Conservation (phyloP, 2,797 vertebrate genomes). For the Eleutherodactylus coqui region DNA sequence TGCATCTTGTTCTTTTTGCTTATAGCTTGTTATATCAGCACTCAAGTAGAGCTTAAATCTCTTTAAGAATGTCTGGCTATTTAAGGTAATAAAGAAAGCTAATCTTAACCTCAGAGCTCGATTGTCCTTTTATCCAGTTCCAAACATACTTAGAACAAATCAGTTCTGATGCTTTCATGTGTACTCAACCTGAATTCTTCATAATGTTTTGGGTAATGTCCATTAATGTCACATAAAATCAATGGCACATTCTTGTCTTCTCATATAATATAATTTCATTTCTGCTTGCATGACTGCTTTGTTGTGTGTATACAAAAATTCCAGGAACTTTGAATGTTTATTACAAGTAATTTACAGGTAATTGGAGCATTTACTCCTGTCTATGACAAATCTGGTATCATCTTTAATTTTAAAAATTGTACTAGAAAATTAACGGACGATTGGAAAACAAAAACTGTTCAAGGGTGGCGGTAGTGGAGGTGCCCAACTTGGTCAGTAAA, state of each 20-base stretch:
- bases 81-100: slow-evolving; percentile 55
- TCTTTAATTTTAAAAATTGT: slow-evolving; percentile 1
- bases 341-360: background rate
- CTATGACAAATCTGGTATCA: background rate
- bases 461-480: background rate
- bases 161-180: slow-evolving; percentile 53
- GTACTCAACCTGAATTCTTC: slow-evolving; percentile 43
- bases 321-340: background rate
- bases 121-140: slow-evolving; percentile 52
- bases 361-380: background rate
- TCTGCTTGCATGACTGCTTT: slow-evolving; percentile 23
- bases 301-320: background rate
- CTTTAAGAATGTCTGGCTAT: slow-evolving; percentile 43
- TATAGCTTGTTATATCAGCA: slow-evolving; percentile 39
- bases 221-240: slow-evolving; percentile 57
- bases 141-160: slow-evolving; percentile 59
- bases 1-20: background rate
- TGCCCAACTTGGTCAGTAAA: background rate
- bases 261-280: slow-evolving; percentile 18
- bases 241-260: slow-evolving; percentile 44
- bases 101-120: slow-evolving; percentile 39
- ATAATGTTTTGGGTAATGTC: slow-evolving; percentile 48
- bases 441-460: background rate
- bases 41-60: slow-evolving; percentile 37
- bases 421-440: background rate